Base-by-base conservation (phyloP, 2,797 vertebrate species). In the Lates japonicus region DNA sequence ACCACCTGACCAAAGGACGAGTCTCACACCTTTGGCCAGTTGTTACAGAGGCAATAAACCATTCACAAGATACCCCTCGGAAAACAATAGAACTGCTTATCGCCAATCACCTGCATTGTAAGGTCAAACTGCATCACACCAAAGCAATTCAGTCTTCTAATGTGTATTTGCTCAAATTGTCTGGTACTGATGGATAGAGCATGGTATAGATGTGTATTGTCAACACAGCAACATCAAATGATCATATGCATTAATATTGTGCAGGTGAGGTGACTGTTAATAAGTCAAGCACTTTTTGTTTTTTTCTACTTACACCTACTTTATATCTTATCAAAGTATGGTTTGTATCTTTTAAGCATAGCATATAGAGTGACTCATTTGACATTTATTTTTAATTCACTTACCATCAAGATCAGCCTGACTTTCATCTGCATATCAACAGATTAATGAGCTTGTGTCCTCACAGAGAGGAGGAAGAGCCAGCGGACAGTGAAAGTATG, bases 61-160 rank as follows among this genome's bases (percentile, higher is more conserved):
- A 54, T 57, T 90, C 62, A 84, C 66, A 65, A 39, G 37, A 29
- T 37, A 54, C 20, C 44, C 70, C 59, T 70, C 19, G 12, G 35
- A 74, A 54, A 74, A 87, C 90, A 92, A 87, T 61, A 64, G 81
- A 58, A 52, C 2, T 51, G 49, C 57, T 90, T 71, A 86, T 83
- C 88, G 81, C 70, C 59, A 52, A 68, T 87, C 70, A 76, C 16
- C 46, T 48, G 73, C 64, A 55, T 25, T 64, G 78, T 83, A 1
- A 51, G 44, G 65, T 64, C 33, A 22, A 49, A 55, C 5, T 39
- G 25, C 55, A 19, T 73, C 70, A 33, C 41, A 39, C 19, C 2
- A 29, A 49, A 83, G 71, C 67, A 54, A 54, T 63, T 42, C 19
- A 60, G 25, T n/a, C 62, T 1, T n/a, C 44, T 63, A 14, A 61